Percentiles rank a stretch among this genome's conserved stretches.
phyloP scores from a whole-genome alignment of 1,140 invertebrate genomes.

The Teleogryllus occipitalis region DNA sequence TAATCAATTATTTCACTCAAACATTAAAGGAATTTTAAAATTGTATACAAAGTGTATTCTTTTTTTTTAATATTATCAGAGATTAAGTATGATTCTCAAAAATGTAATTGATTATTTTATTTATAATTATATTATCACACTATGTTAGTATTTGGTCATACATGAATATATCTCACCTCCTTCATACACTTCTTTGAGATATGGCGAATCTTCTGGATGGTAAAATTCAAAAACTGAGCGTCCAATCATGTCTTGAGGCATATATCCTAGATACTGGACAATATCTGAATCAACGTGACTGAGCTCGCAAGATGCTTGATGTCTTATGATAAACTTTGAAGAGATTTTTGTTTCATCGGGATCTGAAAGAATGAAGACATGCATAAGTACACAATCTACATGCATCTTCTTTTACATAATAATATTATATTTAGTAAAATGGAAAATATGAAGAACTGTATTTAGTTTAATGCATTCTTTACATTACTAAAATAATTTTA shows the following conservation, averaged over 20 bases:
- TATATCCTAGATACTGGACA: slow-evolving; percentile 73
- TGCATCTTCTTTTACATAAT: background rate
- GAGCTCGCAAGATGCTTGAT: slow-evolving; percentile 62
- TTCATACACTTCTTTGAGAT: slow-evolving; percentile 75
- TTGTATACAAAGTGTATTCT: too few species aligned
- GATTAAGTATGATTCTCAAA: background rate
- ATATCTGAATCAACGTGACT: slow-evolving; percentile 68
- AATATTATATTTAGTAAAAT: background rate
- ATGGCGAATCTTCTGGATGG: slow-evolving; percentile 73
- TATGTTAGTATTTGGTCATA: background rate
- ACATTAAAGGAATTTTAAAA: too few species aligned
- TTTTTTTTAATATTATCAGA: too few species aligned
- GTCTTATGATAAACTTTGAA: slow-evolving; percentile 62
- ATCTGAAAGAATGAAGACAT: slow-evolving; percentile 35
- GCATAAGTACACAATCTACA: background rate
- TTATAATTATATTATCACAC: too few species aligned
- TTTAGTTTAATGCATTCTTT: too few species aligned
- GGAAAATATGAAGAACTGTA: too few species aligned
- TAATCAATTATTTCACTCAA: too few species aligned
- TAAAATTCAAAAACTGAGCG: slow-evolving; percentile 78
- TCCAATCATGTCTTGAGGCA: slow-evolving; percentile 80
- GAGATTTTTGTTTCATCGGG: slow-evolving; percentile 51
- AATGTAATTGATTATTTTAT: too few species aligned
- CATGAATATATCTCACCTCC: slow-evolving; percentile 47
- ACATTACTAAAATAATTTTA: too few species aligned